Conservation (phyloP, 2,888 invertebrate species). For the Hylaea fasciaria region DNA sequence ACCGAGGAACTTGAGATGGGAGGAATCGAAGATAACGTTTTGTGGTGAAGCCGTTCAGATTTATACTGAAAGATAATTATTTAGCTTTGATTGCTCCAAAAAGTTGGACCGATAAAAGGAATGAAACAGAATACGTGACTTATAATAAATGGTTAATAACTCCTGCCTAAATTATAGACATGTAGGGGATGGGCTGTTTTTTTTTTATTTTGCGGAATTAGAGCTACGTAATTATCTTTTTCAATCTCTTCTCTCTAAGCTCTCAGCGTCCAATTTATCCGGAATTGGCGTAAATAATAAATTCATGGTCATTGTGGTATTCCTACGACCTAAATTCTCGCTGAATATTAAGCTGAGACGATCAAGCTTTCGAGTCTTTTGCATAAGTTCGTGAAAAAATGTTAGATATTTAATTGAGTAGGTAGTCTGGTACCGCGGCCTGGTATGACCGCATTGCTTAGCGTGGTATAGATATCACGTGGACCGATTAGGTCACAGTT, state of each 20-base stretch:
- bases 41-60: neutral
- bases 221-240: no score
- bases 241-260: no score
- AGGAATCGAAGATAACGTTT: neutral
- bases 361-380: conserved; percentile 48
- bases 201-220: no score
- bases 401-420: conserved; percentile 73
- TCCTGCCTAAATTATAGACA: no score
- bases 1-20: neutral
- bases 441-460: conserved; percentile 61
- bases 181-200: no score
- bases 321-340: conserved; percentile 13
- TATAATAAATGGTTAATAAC: no score
- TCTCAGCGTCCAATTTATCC: neutral
- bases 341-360: conserved; percentile 32
- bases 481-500: conserved; percentile 54
- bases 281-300: neutral
- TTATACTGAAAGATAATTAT: no score
- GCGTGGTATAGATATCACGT: conserved; percentile 32
- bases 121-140: no score
- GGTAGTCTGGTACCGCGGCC: conserved; percentile 40
- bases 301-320: neutral
- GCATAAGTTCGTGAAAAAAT: conserved; percentile 61
- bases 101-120: no score
- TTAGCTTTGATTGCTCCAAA: no score